Evolutionary conservation across 1,140 invertebrate species (phyloP).

Genomic region (Gryon sp.): DNA sequence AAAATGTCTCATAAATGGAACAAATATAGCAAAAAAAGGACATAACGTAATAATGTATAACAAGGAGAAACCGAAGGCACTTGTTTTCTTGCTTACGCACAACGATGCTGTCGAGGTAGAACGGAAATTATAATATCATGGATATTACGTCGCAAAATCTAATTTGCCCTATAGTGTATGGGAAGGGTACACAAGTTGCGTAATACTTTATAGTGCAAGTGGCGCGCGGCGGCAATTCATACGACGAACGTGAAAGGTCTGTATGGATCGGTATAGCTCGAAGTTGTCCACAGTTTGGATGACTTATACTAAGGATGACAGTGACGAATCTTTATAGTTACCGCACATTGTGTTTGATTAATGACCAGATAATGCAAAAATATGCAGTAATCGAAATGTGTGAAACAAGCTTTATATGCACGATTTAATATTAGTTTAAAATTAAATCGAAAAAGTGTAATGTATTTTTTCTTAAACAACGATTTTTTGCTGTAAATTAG

Average conservation of each 20-base stretch:
- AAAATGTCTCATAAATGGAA: no score
- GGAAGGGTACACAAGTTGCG: constrained; percentile 7
- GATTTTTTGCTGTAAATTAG: no score
- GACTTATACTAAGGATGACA: constrained; percentile 17
- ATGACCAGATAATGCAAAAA: constrained; percentile 20
- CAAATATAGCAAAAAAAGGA: constrained; percentile 7
- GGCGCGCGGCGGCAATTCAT: constrained; percentile 20
- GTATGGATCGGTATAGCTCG: constrained; percentile 17
- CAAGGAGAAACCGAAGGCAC: constrained; percentile 2
- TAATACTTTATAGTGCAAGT: constrained; percentile 28
- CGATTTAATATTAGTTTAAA: no score
- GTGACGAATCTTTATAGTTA: constrained; percentile 20
- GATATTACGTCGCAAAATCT: constrained; percentile 29
- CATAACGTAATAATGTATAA: constrained; percentile 12
- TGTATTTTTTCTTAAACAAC: no score
- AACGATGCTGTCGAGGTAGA: neutral
- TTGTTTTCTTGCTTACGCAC: constrained; percentile 3
- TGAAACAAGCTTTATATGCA: constrained; percentile 7
- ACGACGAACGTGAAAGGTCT: constrained; percentile 28
- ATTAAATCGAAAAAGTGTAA: no score
- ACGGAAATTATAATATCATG: constrained; percentile 25
- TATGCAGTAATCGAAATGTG: constrained; percentile 3
- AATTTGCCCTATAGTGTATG: neutral
- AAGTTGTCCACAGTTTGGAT: constrained; percentile 14
- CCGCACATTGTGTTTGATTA: constrained; percentile 17